These are phyloP conservation scores for Nycticorax nycticorax DNA, from an alignment of 2,113 vertebrate genomes.

Conservation along the genomic window DNA sequence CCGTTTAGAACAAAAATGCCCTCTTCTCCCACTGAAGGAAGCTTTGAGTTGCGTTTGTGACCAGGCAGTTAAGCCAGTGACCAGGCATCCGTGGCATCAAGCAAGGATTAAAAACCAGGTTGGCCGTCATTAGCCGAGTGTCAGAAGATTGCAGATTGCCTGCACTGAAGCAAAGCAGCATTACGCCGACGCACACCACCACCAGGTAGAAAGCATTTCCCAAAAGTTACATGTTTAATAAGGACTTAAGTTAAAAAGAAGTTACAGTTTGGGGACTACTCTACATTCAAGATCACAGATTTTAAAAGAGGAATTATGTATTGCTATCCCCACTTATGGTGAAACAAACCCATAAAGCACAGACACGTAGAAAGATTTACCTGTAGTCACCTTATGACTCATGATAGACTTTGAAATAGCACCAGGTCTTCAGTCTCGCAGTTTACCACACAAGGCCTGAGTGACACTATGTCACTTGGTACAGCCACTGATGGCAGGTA, in stretches of 20 bases:
- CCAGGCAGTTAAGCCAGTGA: background rate
- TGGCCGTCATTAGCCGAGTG: background rate
- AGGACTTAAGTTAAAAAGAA: background rate
- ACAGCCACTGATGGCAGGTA: background rate
- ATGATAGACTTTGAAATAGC: background rate
- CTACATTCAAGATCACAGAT: background rate
- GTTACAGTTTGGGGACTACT: background rate
- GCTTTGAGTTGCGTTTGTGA: background rate
- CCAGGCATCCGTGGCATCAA: background rate
- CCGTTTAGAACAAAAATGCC: background rate
- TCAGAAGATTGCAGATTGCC: background rate
- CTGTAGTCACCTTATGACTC: background rate
- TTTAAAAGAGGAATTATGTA: background rate
- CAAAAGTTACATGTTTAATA: background rate
- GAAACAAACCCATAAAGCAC: background rate
- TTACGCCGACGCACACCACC: background rate
- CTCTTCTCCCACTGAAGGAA: background rate
- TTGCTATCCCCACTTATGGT: background rate
- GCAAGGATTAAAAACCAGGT: background rate
- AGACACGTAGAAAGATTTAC: background rate
- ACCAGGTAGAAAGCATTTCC: background rate
- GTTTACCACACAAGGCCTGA: background rate
- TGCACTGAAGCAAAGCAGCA: background rate
- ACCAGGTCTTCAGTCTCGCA: background rate
- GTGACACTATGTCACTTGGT: accelerated